phyloP scores from a whole-genome alignment of 2,797 vertebrate genomes.

The Poecilia wingei region DNA sequence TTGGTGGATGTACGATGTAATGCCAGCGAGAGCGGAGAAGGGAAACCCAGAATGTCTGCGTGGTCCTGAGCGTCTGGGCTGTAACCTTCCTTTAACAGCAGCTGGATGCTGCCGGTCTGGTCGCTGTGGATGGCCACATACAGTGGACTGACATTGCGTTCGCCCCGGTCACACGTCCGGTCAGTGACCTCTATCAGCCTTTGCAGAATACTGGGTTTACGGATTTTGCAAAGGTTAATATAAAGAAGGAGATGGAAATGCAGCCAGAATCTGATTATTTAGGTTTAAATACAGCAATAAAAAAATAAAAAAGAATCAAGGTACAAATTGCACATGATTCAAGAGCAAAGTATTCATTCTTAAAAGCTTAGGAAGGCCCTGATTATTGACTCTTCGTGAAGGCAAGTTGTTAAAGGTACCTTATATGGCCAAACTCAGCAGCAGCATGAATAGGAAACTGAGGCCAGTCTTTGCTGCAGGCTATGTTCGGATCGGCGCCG shows the following conservation, averaged over 20 bases:
- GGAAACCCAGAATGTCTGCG: conserved; percentile 38
- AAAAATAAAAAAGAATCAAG: not conserved
- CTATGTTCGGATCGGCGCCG: conserved; percentile 87
- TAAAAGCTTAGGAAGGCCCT: not conserved
- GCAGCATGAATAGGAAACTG: conserved; percentile 94
- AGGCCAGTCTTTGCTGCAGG: conserved; percentile 88
- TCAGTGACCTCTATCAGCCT: conserved; percentile 85
- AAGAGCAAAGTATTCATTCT: not conserved
- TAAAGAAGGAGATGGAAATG: not conserved
- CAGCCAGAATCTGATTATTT: not conserved
- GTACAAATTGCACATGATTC: not conserved
- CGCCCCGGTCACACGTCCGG: conserved; percentile 77
- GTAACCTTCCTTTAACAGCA: conserved; percentile 84
- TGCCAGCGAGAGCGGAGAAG: conserved; percentile 57
- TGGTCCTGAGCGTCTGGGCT: conserved; percentile 90
- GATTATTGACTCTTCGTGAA: not conserved
- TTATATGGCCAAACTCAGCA: conserved; percentile 86
- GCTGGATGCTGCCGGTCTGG: conserved; percentile 68
- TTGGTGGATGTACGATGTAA: not conserved
- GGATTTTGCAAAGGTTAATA: not conserved
- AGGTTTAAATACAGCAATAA: not conserved
- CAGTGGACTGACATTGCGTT: conserved; percentile 89
- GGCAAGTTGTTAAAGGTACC: conserved; percentile 70
- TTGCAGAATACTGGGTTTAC: conserved; percentile 80
- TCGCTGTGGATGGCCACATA: conserved; percentile 81